These are phyloP conservation scores for Pristionchus maxplancki DNA, from an alignment of 2,888 invertebrate genomes.

Conservation along the genomic window DNA sequence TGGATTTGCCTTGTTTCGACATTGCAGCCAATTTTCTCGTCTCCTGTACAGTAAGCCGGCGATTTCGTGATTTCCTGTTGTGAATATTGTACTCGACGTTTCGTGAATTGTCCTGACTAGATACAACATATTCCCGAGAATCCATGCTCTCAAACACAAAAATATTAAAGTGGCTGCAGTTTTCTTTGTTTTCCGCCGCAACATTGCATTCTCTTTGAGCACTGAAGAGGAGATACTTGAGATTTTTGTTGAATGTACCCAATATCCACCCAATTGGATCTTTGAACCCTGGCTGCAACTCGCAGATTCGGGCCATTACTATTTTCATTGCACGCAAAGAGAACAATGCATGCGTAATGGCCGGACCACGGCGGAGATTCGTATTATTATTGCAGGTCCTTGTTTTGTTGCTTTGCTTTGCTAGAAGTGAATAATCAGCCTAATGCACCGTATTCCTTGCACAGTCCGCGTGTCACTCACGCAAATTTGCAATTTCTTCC, in stretches of 20 bases:
- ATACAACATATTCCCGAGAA: background rate
- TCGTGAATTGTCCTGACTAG: no score
- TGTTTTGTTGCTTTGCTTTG: background rate
- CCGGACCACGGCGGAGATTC: background rate
- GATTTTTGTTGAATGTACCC: background rate
- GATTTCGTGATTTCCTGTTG: background rate
- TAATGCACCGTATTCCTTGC: background rate
- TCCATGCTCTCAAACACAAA: background rate
- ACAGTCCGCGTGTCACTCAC: background rate
- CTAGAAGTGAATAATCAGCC: background rate
- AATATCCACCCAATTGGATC: background rate
- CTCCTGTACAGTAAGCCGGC: constrained; percentile 11
- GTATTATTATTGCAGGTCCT: background rate
- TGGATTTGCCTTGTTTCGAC: background rate
- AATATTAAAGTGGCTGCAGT: background rate
- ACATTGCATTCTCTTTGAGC: background rate
- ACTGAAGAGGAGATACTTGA: background rate
- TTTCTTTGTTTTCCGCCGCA: background rate
- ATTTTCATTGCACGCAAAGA: background rate
- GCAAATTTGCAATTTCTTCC: no score
- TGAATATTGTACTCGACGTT: background rate
- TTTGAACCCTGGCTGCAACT: background rate
- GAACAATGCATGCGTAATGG: background rate
- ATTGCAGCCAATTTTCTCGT: background rate
- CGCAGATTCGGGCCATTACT: background rate